These are phyloP conservation scores for Drosophila dunni DNA, from an alignment of 1,140 invertebrate genomes.

Conservation along the genomic window DNA sequence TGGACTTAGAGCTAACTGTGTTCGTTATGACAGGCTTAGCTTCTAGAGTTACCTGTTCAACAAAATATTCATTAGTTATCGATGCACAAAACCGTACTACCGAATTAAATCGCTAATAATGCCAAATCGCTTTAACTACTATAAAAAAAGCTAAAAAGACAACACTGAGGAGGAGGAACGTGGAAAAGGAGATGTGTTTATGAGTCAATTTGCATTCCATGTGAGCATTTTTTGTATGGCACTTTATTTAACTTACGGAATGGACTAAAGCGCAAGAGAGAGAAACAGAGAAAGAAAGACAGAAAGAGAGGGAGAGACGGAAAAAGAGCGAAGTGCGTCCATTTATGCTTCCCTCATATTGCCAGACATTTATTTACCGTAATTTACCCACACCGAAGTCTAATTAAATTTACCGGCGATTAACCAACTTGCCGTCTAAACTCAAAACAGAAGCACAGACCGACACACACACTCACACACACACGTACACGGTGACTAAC, in stretches of 20 bases:
- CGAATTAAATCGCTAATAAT: too few relatives aligned
- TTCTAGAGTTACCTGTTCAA: too few relatives aligned
- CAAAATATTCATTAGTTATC: too few relatives aligned
- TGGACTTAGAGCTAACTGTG: neutral
- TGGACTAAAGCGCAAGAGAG: conserved; percentile 48
- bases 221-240: conserved; percentile 29
- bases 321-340: neutral
- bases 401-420: conserved; percentile 84
- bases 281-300: conserved; percentile 23
- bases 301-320: neutral
- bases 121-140: too few relatives aligned
- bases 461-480: conserved; percentile 21
- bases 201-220: conserved; percentile 47
- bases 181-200: conserved; percentile 9
- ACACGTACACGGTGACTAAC: conserved; percentile 10
- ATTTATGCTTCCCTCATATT: conserved; percentile 47
- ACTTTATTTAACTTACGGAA: conserved; percentile 47
- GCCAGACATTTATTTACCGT: conserved; percentile 79
- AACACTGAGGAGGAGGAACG: too few relatives aligned
- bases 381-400: conserved; percentile 72
- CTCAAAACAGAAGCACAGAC: conserved; percentile 61
- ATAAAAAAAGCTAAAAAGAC: too few relatives aligned
- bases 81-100: too few relatives aligned
- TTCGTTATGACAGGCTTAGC: too few relatives aligned
- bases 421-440: conserved; percentile 78